A percentile compares a stretch with the other conserved stretches of the same genome.
Conservation (phyloP, 1,140 invertebrate species). For the Halictus rubicundus region DNA sequence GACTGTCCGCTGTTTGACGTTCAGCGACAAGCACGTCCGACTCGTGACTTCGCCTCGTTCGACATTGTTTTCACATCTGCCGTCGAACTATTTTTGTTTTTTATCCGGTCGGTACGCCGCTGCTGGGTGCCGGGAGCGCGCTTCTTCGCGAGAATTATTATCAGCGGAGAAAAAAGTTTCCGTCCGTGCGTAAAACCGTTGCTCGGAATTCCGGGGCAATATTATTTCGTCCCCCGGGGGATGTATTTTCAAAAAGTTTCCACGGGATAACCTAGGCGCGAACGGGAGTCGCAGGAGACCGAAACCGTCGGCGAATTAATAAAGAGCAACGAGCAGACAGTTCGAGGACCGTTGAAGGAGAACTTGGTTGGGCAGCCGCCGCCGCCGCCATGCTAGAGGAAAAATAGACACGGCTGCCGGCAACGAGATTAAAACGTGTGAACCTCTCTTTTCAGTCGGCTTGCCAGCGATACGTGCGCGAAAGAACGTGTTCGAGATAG, state of each 20-base stretch:
- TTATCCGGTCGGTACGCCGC: too few species aligned
- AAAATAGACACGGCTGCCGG: constrained; percentile 32
- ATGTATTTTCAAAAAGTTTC: constrained; percentile 16
- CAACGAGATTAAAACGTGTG: constrained; percentile 33
- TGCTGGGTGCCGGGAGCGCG: too few species aligned
- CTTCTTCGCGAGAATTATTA: too few species aligned
- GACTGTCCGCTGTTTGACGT: too few species aligned
- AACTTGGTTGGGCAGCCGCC: constrained; percentile 11
- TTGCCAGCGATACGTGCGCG: neutral
- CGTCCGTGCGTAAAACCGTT: constrained; percentile 6
- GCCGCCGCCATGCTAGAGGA: constrained; percentile 12
- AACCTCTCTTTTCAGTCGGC: neutral
- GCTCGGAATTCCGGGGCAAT: neutral
- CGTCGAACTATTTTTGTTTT: too few species aligned
- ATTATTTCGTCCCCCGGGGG: neutral
- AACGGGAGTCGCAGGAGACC: neutral
- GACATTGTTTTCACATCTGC: too few species aligned
- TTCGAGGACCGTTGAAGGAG: neutral
- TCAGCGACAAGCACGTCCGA: too few species aligned
- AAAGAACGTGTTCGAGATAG: neutral
- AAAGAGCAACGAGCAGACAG: constrained; percentile 9
- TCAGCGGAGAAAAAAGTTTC: too few species aligned
- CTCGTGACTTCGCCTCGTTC: too few species aligned
- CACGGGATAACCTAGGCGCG: neutral
- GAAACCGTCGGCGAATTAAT: constrained; percentile 11